phyloP scores from a whole-genome alignment of 2,113 vertebrate genomes.

The Phoxinus phoxinus region DNA sequence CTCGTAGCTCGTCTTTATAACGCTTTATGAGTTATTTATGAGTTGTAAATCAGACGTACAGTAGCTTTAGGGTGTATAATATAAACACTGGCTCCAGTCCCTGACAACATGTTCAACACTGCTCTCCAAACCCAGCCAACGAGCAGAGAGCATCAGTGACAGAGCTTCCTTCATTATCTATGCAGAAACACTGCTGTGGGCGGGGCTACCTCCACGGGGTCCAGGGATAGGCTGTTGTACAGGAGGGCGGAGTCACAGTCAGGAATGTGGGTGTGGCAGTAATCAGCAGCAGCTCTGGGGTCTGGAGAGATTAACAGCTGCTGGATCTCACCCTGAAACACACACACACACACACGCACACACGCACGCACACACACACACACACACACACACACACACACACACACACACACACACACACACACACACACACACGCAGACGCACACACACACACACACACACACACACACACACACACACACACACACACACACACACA shows the following conservation, averaged over 20 bases:
- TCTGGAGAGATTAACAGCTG: conserved; percentile 88
- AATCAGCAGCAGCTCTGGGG: conserved; percentile 85
- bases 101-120: conserved; percentile 47
- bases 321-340: conserved; percentile 92
- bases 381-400: neutral
- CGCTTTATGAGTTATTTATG: neutral
- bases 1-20: neutral
- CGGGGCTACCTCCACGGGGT: conserved; percentile 68
- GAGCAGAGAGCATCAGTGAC: neutral
- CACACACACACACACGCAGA: too few relatives aligned
- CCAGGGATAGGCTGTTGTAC: conserved; percentile 70
- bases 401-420: neutral
- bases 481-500: conserved; percentile 48
- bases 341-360: conserved; percentile 50
- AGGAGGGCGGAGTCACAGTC: conserved; percentile 87
- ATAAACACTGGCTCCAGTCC: conserved; percentile 30
- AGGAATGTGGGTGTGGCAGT: conserved; percentile 94
- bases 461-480: neutral
- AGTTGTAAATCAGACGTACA: neutral
- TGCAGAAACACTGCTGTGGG: neutral
- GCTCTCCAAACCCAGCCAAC: neutral
- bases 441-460: neutral
- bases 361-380: neutral
- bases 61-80: neutral
- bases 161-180: neutral